These are phyloP conservation scores for Aphelocoma californica DNA, from an alignment of 2,797 vertebrate species.

Conservation along the genomic window DNA sequence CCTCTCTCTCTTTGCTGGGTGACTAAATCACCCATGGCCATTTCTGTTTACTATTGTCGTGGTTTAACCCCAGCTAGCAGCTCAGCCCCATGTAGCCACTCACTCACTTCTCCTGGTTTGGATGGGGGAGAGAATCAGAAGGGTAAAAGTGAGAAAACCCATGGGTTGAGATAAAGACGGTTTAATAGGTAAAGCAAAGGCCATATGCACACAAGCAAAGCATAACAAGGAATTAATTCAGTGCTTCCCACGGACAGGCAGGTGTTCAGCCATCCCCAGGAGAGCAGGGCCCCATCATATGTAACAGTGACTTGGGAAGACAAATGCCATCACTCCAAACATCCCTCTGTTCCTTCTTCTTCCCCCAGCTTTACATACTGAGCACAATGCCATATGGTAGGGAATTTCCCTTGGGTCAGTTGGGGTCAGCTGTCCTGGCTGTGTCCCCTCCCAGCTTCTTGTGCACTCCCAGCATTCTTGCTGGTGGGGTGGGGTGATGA, in stretches of 20 bases:
- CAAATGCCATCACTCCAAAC: rapidly evolving
- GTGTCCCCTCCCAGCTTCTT: not conserved
- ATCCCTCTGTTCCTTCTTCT: rapidly evolving
- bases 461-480: rapidly evolving
- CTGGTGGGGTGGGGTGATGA: not conserved
- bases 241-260: not conserved
- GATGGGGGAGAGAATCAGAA: not conserved
- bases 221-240: not conserved
- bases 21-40: not conserved
- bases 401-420: not conserved
- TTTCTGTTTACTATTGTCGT: not conserved
- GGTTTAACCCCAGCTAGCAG: not conserved
- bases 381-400: rapidly evolving
- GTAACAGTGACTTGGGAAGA: not conserved
- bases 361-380: not conserved
- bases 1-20: not conserved
- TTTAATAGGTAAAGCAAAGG: not conserved
- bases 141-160: not conserved
- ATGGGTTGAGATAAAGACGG: not conserved
- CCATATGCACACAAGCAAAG: rapidly evolving
- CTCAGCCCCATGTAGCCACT: rapidly evolving
- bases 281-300: rapidly evolving
- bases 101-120: rapidly evolving
- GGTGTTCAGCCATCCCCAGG: not conserved
- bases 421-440: not conserved